Evolutionary conservation across 2,888 invertebrate genomes (phyloP).

Genomic region (Cryptocheilus praepositus): DNA sequence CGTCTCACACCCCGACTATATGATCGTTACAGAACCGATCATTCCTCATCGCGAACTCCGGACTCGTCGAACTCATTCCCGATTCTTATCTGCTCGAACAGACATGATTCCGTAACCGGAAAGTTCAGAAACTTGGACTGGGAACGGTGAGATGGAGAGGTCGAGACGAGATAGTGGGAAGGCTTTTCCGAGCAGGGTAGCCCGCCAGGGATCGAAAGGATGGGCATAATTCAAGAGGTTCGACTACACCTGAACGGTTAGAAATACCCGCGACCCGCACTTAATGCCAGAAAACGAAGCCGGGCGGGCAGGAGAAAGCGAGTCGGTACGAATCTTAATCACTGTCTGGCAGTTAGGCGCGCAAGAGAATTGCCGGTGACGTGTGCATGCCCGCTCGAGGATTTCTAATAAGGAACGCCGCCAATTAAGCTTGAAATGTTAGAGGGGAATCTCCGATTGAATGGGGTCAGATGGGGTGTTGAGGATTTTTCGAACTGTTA

Average conservation of each 20-base stretch:
- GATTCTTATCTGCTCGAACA: conserved; percentile 21
- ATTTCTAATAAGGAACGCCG: conserved; percentile 53
- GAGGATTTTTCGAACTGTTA: too few species aligned
- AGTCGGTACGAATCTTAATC: conserved; percentile 46
- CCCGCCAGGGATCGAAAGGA: conserved; percentile 30
- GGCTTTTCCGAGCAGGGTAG: background rate
- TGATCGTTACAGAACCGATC: background rate
- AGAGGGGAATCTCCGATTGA: background rate
- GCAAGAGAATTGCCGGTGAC: conserved; percentile 31
- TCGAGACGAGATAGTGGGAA: background rate
- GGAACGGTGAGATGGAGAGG: background rate
- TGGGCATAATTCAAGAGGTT: conserved; percentile 48
- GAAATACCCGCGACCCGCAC: conserved; percentile 39
- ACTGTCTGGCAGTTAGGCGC: conserved; percentile 51
- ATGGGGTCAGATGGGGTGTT: too few species aligned
- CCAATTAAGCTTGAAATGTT: conserved; percentile 46
- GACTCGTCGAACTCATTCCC: conserved; percentile 9
- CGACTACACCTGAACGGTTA: conserved; percentile 33
- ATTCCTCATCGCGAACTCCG: conserved; percentile 9
- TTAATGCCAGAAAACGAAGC: conserved; percentile 39
- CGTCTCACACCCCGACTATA: background rate
- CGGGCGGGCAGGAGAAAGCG: too few species aligned
- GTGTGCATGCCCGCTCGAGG: conserved; percentile 26
- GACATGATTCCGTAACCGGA: conserved; percentile 25
- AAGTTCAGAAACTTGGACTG: conserved; percentile 16